Base-by-base conservation (phyloP, 2,797 vertebrate species). In the Hyperoplus immaculatus region DNA sequence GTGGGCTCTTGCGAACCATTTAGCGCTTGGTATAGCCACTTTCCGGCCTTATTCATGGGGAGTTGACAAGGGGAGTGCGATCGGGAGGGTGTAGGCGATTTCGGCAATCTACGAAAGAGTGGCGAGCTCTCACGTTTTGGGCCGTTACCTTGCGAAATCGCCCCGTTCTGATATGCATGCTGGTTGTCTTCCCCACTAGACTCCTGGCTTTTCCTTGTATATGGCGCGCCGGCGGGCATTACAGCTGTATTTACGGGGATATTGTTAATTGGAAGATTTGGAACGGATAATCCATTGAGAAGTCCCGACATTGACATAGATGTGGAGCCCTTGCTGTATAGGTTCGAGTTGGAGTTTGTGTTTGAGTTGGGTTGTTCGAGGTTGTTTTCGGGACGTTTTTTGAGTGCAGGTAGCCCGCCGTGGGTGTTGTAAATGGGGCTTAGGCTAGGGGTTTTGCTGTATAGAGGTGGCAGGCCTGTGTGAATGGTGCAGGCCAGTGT, bases 401-500 rank as follows among this genome's bases (percentile, higher is more conserved):
- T 96, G 0, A 95, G 96, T 85, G 96, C 95, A 78, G 95, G 89
- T 38, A 96, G 92, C 87, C 95, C 88, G 78, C 89, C 87, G 70
- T 90, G 88, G 90, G 89, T 88, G 82, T 87, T 92, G 62, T 92
- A 53, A 79, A 85, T 89, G 5, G 93, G 93, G 76, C 61, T 91
- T 78, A 92, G 88, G 76, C 74, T 88, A 57, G 90, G 87, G 63
- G 87, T 93, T 82, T 95, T 95, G 81, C 93, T 91, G 86, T 95
- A 92, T 11, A 95, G 93, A 0, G 93, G 91, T 55, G 94, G 88
- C 75, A 94, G 85, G 63, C 91, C 96, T 36, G 96, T 96, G 69
- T 99, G 98, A 90, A 99, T 98, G 94, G 98, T 99, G 84, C 98
- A 99, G 49, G 96, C 96, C 83, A 99, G 75, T 78, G 96, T 95